Evolutionary conservation across 92 coral and sea anemone species (phyloP), one percentile per base, ranked within the genome.

Genomic region (Montipora capitata): DNA sequence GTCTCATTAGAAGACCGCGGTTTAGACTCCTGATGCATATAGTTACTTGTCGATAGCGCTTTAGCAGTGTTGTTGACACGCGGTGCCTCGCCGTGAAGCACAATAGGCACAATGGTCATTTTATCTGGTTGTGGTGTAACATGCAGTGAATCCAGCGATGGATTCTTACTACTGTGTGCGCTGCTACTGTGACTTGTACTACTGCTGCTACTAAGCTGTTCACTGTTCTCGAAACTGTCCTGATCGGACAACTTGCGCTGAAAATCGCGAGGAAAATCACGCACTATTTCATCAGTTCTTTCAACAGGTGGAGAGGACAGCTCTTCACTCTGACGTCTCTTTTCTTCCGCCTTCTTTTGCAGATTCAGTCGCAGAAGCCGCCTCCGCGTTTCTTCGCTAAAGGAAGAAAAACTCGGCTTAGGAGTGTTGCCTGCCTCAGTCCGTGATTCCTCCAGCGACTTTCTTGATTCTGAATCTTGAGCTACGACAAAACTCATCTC

Each of bases 311-410:
- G 69, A 2, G 79, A 70, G 11, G 77, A 48, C 8, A 72, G 7
- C 38, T 59, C 65, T 57, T 88, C 97, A n/a, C 93, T 85, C 85
- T 92, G 97, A n/a, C 93, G 96, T 81, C 90, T 89, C 79, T 96
- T 98, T 74, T 98, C 99, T 8, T 87, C 93, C 16, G 98, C 99
- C 56, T 93, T 98, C 87, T 96, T 95, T 72, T 93, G 98, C 38
- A 98, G 91, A 85, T 94, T 98, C 18, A 96, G 90, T 73, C 89
- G 96, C 40, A 98, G 80, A 57, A 98, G 79, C 68, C 99, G 87
- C 27, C 93, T 59, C 27, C 97, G 90, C 11, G 99, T 98, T 76
- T 93, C 95, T 66, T 98, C 99, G 51, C 96, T 98, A 52, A 98
- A 92, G 4, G 95, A 80, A 15, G 96, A 89, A 81, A 98, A 98